Percentiles rank a stretch among this genome's conserved stretches.
phyloP scores from a whole-genome alignment of 2,797 vertebrate species.

The Peromyscus eremicus region DNA sequence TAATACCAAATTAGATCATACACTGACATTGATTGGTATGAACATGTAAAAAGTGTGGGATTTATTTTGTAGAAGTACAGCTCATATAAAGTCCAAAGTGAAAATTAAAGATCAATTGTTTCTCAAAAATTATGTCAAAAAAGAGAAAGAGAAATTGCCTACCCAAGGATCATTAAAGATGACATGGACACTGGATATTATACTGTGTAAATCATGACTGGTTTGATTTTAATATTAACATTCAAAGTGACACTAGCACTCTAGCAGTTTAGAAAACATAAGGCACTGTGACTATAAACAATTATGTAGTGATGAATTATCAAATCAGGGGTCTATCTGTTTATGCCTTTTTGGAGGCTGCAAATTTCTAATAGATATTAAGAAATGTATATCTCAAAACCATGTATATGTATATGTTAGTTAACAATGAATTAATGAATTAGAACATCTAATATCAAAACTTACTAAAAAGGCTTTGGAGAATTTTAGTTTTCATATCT shows the following conservation, averaged over 20 bases:
- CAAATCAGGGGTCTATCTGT: neutral
- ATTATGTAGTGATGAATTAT: neutral
- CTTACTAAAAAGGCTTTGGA: neutral
- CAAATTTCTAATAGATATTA: neutral
- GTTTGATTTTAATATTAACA: slow-evolving; percentile 44
- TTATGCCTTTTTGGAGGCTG: neutral
- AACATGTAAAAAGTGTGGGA: neutral
- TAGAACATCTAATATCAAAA: neutral
- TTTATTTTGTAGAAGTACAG: neutral
- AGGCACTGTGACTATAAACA: neutral
- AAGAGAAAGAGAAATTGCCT: neutral
- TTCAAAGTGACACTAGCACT: slow-evolving; percentile 8
- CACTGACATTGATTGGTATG: neutral
- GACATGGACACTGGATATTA: slow-evolving; percentile 5
- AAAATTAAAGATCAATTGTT: neutral
- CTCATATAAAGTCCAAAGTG: neutral
- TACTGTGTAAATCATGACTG: neutral
- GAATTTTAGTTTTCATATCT: no score
- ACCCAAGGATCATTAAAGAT: neutral
- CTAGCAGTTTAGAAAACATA: neutral
- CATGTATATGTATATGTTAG: neutral
- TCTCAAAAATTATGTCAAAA: neutral
- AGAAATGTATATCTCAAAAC: neutral
- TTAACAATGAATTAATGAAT: neutral
- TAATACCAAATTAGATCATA: no score